Conservation (phyloP, 2,113 vertebrate species). For the Prietella phreatophila region DNA sequence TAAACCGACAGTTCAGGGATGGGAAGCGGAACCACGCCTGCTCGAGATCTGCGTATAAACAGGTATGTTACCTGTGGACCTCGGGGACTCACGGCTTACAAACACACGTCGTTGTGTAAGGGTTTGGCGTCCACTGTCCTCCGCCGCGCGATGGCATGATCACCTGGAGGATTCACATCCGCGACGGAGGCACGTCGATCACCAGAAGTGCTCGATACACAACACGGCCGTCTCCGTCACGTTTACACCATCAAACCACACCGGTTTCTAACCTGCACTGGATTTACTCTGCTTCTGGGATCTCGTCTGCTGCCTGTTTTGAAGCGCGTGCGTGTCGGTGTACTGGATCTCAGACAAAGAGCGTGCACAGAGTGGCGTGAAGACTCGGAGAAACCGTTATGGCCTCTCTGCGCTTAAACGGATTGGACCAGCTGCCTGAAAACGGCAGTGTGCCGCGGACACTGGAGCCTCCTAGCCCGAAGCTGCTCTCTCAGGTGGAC, state of each 20-base stretch:
- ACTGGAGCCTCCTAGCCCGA: slow-evolving; percentile 63
- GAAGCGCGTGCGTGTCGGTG: slow-evolving; percentile 33
- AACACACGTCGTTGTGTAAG: slow-evolving; percentile 30
- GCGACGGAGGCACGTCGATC: slow-evolving; percentile 30
- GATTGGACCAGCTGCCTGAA: slow-evolving; percentile 69
- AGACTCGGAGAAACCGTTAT: slow-evolving; percentile 61
- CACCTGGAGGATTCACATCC: slow-evolving; percentile 23
- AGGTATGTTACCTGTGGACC: slow-evolving; percentile 71
- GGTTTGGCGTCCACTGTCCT: slow-evolving; percentile 6
- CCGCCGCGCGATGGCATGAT: slow-evolving; percentile 34
- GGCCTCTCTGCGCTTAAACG: slow-evolving; percentile 69
- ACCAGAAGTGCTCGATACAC: slow-evolving; percentile 53
- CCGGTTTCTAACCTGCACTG: neutral
- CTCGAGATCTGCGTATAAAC: slow-evolving; percentile 58
- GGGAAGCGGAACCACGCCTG: slow-evolving; percentile 53
- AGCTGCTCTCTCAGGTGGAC: slow-evolving; percentile 87
- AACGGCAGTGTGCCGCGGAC: slow-evolving; percentile 70
- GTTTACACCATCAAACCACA: neutral
- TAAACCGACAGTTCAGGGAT: slow-evolving; percentile 41
- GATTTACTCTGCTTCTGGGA: neutral
- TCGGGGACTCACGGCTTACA: slow-evolving; percentile 15
- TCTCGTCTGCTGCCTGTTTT: neutral
- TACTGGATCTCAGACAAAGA: slow-evolving; percentile 45
- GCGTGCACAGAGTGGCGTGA: slow-evolving; percentile 40
- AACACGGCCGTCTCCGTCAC: slow-evolving; percentile 39